Percentiles rank a stretch among this genome's conserved stretches.
phyloP scores from a whole-genome alignment of 2,888 invertebrate genomes.

The Dinocampus coccinellae region DNA sequence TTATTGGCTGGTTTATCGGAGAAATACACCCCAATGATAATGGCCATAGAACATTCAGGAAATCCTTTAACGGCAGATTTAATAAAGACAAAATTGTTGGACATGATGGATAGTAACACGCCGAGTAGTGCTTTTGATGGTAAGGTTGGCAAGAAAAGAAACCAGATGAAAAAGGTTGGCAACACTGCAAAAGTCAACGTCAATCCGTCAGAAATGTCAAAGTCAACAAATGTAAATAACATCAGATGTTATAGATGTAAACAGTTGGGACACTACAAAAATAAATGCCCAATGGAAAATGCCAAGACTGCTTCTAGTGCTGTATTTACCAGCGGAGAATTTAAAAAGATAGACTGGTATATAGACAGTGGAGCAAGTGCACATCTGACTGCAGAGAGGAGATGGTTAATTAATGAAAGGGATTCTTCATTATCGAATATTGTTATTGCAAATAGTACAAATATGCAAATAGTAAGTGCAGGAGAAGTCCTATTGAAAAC shows the following conservation, averaged over 20 bases:
- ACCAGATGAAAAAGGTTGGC: no score
- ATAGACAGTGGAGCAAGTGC: not conserved
- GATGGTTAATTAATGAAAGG: not conserved
- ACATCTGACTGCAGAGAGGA: not conserved
- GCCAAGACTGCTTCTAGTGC: not conserved
- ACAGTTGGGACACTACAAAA: not conserved
- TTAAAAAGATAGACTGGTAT: not conserved
- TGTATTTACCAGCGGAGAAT: not conserved
- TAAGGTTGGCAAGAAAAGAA: not conserved
- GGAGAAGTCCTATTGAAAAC: constrained; percentile 47
- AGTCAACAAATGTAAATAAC: no score
- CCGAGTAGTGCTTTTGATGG: not conserved
- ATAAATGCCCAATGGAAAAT: not conserved
- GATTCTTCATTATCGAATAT: not conserved
- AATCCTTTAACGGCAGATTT: constrained; percentile 48
- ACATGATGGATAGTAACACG: constrained; percentile 36
- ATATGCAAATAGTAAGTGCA: constrained; percentile 42
- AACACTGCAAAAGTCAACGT: no score
- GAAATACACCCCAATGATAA: constrained; percentile 37
- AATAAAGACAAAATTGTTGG: constrained; percentile 54
- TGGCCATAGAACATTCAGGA: constrained; percentile 36
- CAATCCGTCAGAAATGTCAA: no score
- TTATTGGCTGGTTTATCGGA: constrained; percentile 35
- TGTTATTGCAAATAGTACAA: constrained; percentile 35
- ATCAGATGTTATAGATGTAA: not conserved